Evolutionary conservation across 2,113 vertebrate species (phyloP), one percentile per base, ranked within the genome.

Genomic region (Neofelis nebulosa): DNA sequence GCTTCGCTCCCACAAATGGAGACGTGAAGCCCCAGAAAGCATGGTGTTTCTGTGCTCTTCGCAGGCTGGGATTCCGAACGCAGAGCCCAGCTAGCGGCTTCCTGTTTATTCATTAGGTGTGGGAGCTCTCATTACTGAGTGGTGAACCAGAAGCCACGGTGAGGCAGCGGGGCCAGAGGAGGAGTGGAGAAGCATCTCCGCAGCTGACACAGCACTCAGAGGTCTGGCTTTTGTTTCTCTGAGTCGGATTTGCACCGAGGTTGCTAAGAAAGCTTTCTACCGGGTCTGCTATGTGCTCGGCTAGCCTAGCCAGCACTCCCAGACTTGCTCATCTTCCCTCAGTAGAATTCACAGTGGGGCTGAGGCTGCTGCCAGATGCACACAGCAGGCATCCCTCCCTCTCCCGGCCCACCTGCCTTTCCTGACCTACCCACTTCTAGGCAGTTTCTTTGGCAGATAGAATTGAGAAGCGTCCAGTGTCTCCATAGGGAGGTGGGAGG

Each of bases 121-220:
- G 36, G 83, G 84, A 66, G 9, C 23, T 66, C 57, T 95, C 81
- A 18, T 96, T 82, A 84, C 41, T 19, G 84, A 55, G 23, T 95
- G 81, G 94, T 95, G 95, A 95, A 69, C 85, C 85, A 85, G 95
- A 88, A 96, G 96, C 71, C 66, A 50, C 71, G 0, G 38, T 0
- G 21, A 83, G 89, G 50, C 65, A 3, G 45, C 0, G 4, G n/a
- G 48, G 66, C 82, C 92, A 50, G 82, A 63, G 23, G 74, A 83
- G 79, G 81, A 52, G 69, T 52, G 21, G 68, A 21, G 89, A 69
- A 41, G 13, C 50, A 5, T 25, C 18, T n/a, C 16, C 2, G 14
- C 50, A 19, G 80, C 97, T 94, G 92, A 97, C 82, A 29, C 68
- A 91, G 97, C 89, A 85, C 76, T 88, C 80, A 4, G 1, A 19